Evolutionary conservation across 2,888 invertebrate species (phyloP).

Genomic region (Lordiphosa fenestrarum): DNA sequence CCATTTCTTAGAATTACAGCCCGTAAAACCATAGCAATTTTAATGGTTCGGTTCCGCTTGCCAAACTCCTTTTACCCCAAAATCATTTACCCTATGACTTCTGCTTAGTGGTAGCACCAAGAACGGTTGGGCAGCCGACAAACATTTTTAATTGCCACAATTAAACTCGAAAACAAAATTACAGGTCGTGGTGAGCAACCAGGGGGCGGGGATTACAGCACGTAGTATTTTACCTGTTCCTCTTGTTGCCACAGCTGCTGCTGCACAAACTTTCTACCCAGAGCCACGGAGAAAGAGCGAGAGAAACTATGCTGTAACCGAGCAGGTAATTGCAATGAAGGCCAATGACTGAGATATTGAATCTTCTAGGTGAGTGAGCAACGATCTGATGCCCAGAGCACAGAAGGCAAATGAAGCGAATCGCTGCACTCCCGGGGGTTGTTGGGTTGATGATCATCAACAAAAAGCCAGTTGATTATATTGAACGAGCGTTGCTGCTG

Average conservation of each 20-base stretch:
- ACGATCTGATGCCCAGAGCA: no score
- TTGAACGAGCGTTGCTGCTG: conserved; percentile 31
- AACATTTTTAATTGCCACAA: conserved; percentile 34
- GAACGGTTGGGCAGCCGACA: conserved; percentile 21
- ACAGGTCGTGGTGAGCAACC: conserved; percentile 9
- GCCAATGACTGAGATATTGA: conserved; percentile 1
- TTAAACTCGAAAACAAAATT: conserved; percentile 31
- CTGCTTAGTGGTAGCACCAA: no score
- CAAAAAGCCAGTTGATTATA: conserved; percentile 24
- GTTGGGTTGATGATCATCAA: conserved; percentile 22
- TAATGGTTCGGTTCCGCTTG: background rate
- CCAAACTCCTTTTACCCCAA: background rate
- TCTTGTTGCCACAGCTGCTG: conserved; percentile 7
- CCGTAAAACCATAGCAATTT: no score
- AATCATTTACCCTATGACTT: conserved; percentile 3
- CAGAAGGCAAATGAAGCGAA: conserved; percentile 20
- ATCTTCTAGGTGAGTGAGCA: conserved; percentile 1
- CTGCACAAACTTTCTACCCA: conserved; percentile 27
- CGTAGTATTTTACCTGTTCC: conserved; percentile 15
- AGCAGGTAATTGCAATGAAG: conserved; percentile 4
- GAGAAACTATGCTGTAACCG: background rate
- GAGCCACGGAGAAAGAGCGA: background rate
- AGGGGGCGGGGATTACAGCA: conserved; percentile 2
- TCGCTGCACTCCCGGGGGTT: background rate
- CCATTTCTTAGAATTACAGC: no score